Evolutionary conservation across 1,140 invertebrate genomes (phyloP).

Genomic region (Platyscapa corneri): DNA sequence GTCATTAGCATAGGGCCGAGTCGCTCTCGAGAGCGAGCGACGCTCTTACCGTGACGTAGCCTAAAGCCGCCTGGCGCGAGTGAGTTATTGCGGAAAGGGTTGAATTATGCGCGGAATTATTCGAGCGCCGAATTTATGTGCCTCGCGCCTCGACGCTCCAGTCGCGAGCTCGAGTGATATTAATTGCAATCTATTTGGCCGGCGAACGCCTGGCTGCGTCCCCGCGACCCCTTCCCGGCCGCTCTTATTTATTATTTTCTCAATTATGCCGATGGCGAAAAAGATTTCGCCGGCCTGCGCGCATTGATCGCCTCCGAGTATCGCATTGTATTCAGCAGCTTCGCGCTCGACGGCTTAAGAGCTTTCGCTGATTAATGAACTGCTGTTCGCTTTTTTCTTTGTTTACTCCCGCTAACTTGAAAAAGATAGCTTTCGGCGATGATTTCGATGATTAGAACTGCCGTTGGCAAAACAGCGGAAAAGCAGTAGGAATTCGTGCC

Average conservation of each 20-base stretch:
- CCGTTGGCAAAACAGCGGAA: not conserved
- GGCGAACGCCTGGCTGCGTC: not conserved
- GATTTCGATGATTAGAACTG: not conserved
- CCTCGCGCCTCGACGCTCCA: constrained; percentile 49
- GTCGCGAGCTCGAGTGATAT: constrained; percentile 63
- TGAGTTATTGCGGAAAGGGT: constrained; percentile 66
- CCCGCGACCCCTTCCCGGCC: not conserved
- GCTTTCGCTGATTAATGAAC: not conserved
- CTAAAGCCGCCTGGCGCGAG: not conserved
- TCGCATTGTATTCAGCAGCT: not conserved
- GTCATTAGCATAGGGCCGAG: not conserved
- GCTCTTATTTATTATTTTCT: constrained; percentile 43
- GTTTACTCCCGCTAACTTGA: not conserved
- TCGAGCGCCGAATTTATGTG: constrained; percentile 68
- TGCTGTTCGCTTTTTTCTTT: not conserved
- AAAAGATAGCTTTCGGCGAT: not conserved
- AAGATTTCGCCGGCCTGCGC: not conserved
- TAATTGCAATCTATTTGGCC: constrained; percentile 61
- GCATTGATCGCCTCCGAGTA: not conserved
- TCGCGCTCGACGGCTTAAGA: not conserved
- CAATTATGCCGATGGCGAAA: constrained; percentile 20
- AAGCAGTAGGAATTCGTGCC: not conserved
- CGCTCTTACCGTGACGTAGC: not conserved
- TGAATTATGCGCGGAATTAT: constrained; percentile 69
- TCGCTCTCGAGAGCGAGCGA: not conserved